Evolutionary conservation across 2,888 invertebrate genomes (phyloP), one percentile per base, ranked within the genome.

Genomic region (Drymonia ruficornis): DNA sequence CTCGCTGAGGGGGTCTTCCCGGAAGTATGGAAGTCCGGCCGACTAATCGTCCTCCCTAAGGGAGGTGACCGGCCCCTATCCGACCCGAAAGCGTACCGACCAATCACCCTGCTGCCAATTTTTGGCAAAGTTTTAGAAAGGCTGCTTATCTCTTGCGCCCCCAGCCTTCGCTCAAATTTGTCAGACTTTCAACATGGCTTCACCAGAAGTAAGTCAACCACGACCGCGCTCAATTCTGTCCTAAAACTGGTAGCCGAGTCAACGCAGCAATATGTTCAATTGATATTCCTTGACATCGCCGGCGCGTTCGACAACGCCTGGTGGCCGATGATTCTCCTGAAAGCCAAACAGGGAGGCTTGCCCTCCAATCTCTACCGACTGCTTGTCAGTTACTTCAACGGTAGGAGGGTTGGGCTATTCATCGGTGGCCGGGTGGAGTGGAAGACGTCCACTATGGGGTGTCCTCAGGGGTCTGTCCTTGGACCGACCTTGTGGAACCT

Each of bases 321-420:
- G 74, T 78, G 80, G 78, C 76, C 76, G 6, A 75, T 75, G 72
- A 63, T 80, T 11, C 28, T 80, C 19, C 38, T 61, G 0, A 73
- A 70, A 55, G 71, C 61, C 3, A 74, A 71, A 53, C 43, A 46
- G 2, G 47, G 61, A 0, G 67, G 71, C 0, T 63, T 62, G 29
- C 69, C 73, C 28, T 59, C 59, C 0, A 69, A 78, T 58, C 55
- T 80, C n/a, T 74, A 63, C 28, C 6, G 51, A 23, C 64, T 75
- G 53, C 2, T 79, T 48, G 49, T 18, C 28, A 49, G 46, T 45
- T 80, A 78, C 29, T 76, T 78, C 46, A 15, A 44, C 0, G 42
- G 51, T 13, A 55, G 73, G 0, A 52, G 64, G 0, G 67, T 70
- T 0, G 62, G 65, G 0, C 43, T 76, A 0, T 59, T 60, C 2